These are phyloP conservation scores for Loriculus beryllinus DNA, from an alignment of 2,797 vertebrate genomes.

Conservation along the genomic window DNA sequence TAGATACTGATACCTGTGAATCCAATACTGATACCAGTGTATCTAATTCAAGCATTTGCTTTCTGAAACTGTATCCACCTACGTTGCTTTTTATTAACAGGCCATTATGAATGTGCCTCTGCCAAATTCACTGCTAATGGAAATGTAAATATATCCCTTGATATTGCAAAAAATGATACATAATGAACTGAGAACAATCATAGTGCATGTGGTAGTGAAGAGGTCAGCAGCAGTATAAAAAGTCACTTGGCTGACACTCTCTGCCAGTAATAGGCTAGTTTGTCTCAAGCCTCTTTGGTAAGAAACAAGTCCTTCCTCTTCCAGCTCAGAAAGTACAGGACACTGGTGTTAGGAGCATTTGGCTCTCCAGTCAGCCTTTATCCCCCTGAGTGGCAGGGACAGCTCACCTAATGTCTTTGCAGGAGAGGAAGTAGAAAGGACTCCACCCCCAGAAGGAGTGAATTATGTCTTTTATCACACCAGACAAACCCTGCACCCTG, in stretches of 20 bases:
- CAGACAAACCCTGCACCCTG: not conserved
- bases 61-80: conserved; percentile 54
- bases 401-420: not conserved
- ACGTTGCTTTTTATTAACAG: conserved; percentile 24
- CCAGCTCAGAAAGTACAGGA: not conserved
- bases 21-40: conserved; percentile 57
- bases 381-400: not conserved
- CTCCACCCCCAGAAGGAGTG: not conserved
- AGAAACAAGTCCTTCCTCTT: not conserved
- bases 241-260: not conserved
- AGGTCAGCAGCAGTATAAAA: not conserved
- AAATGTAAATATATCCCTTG: not conserved
- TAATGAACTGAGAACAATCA: not conserved
- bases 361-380: not conserved
- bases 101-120: not conserved
- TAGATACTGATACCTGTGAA: conserved; percentile 58
- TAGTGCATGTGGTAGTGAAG: fast-evolving
- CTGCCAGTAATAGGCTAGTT: not conserved
- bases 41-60: conserved; percentile 60
- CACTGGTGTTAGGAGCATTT: not conserved
- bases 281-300: not conserved
- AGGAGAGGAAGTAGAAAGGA: not conserved
- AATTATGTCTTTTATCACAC: not conserved
- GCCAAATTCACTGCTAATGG: not conserved
- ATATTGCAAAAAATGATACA: not conserved